Evolutionary conservation across 30 jellyfish, hydroid and myxozoan species (phyloP), one percentile per base, ranked within the genome.

Genomic region (Catostylus mosaicus): DNA sequence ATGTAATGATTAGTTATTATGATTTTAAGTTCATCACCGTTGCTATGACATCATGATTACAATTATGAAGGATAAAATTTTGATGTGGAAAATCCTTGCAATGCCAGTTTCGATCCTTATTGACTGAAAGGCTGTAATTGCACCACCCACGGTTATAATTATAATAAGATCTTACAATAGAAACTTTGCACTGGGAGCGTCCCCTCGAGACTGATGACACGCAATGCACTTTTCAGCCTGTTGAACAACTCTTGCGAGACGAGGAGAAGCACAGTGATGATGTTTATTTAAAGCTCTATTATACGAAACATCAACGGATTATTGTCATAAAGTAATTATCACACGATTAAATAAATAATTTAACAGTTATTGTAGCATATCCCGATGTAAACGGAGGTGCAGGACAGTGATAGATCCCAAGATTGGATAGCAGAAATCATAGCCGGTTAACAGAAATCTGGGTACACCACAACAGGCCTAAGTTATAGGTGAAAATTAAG

Each of bases 391-490:
- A 23, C 1, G 71, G 38, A 59, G 38, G 38, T 52, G 30, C 3
- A 52, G 3, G 56, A 43, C 16, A 43, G 56, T 6, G 16, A 16
- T 16, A 6, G 56, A 9, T 59, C 37, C 23, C 18, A 19, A 4
- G 38, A 3, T 6, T 23, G 40, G 71, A 27, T 18, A 16, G 9
- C 11, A 6, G 23, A 22, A 20, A 23, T 59, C 71, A 3, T 23
- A 59, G 71, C 71, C 23, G 38, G 1, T 2, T 27, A 59, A 2
- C 40, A 59, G 71, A 59, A 59, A 59, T 59, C 71, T 11, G 38
- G 16, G 71, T 18, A 27, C 71, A 26, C 71, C 71, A 59, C 71
- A 59, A 59, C 26, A 59, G 71, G 71, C 71, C 71, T 27, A 59
- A 27, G 10, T 20, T 59, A 16, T 16, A 6, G 38, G 10, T 59